Base-by-base conservation (phyloP, 2,113 vertebrate species). In the Anhinga anhinga region DNA sequence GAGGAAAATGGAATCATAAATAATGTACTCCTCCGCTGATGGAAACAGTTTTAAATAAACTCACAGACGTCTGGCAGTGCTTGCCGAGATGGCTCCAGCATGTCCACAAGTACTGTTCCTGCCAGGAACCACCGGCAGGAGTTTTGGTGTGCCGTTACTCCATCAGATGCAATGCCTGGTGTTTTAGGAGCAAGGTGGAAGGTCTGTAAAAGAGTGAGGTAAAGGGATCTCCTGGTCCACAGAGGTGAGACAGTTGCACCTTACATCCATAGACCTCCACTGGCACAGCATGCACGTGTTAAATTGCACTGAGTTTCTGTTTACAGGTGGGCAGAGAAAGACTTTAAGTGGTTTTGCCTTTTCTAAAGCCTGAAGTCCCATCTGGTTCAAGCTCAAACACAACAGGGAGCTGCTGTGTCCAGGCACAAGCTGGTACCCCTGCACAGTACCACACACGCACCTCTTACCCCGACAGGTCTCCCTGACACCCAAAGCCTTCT, bases 1-100 rank as follows among this genome's bases (percentile, higher is more conserved):
- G 20, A 84, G 25, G 82, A 78, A 96, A 94, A 90, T 93, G 79
- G 62, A 92, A 88, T 90, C 26, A 95, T 96, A 93, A 96, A 97
- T 93, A 95, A 95, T 86, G 63, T 59, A 94, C 69, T 69, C 49
- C 29, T 82, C 44, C 0, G 0, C 8, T 88, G 81, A 90, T 50
- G 49, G 90, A 90, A 95, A 95, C 62, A 81, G 69, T 93, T 97
- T 93, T 73, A 55, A 90, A 94, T 59, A 70, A 81, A 44, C 52
- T 67, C 17, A 15, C 40, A 52, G 0, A 0, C 0, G 6, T 14
- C 78, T 61, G 17, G 21, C 59, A 55, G 67, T 30, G 67, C 90
- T 88, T 88, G 74, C 82, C 58, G 32, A 91, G 78, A n/a, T 23
- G 72, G 67, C 40, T 80, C 49, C 16, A 36, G 17, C 5, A 47